Evolutionary conservation across 2,888 invertebrate genomes (phyloP), one percentile per base, ranked within the genome.

Genomic region (Scaptomyza caliginosa): DNA sequence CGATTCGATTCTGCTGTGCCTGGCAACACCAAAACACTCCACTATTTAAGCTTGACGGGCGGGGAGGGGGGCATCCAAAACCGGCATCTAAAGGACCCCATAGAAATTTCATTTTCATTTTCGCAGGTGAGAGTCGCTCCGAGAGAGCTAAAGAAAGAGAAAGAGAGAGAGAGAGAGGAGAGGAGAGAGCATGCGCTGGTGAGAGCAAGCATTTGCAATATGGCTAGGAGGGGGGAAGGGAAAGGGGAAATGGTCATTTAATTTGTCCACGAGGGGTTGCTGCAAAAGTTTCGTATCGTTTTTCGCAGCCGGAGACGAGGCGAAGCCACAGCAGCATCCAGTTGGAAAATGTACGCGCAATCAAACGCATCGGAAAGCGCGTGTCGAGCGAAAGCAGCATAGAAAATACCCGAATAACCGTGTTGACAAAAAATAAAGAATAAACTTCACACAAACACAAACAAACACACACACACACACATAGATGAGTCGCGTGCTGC

Each of bases 311-410:
- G 57, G 67, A 77, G 68, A 67, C 62, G 45, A 16, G 32, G 45
- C 17, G 17, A 45, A 57, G 69, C 45, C 68, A 68, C 55, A 89
- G 69, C 89, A 89, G 89, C 90, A 89, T 89, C 89, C 89, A 89
- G 90, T 89, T 90, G 88, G 89, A 86, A 90, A 89, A 89, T 77
- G 88, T 81, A 79, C 80, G 84, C 86, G 86, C 67, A 85, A 50
- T 81, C 46, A 78, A 77, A 86, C 86, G 86, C 81, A 86, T 72
- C 86, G 51, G 68, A 75, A 75, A 83, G 77, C 81, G 85, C 81
- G 82, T 82, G 54, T 28, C 57, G 56, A 28, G 23, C 66, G 42
- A 64, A 55, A 56, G 24, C 32, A 52, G 42, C n/a, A 23, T 50
- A 39, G 36, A 60, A 56, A 46, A 45, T 16, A 16, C 16, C 34